Percentiles rank a stretch among this genome's conserved stretches.
These are phyloP conservation scores for Rhagologus leucostigma DNA, from an alignment of 2,113 vertebrate species.

Conservation along the genomic window DNA sequence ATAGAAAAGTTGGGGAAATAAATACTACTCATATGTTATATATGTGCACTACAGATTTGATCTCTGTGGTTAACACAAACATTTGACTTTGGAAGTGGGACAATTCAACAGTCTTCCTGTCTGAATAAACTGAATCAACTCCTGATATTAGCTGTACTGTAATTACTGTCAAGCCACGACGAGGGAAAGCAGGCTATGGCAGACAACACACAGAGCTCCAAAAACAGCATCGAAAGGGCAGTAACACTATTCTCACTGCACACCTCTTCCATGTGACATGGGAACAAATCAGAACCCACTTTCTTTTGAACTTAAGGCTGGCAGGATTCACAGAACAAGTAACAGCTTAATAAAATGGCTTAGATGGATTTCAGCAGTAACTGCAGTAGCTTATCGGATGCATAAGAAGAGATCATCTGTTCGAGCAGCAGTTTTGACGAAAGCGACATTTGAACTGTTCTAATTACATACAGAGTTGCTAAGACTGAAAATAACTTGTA, in stretches of 20 bases:
- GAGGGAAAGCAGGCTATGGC: background rate
- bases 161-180: background rate
- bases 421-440: constrained; percentile 51
- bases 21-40: constrained; percentile 39
- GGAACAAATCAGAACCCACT: constrained; percentile 57
- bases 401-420: constrained; percentile 45
- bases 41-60: constrained; percentile 25
- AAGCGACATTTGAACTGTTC: constrained; percentile 60
- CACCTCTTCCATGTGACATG: constrained; percentile 52
- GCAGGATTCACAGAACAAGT: constrained; percentile 63
- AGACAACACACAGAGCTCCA: background rate
- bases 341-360: constrained; percentile 62
- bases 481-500: constrained; percentile 48
- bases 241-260: background rate
- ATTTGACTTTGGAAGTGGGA: constrained; percentile 28
- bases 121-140: background rate
- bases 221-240: background rate
- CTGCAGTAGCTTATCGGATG: constrained; percentile 57
- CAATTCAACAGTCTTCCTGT: constrained; percentile 9
- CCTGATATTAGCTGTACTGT: background rate
- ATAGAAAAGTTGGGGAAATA: constrained; percentile 63
- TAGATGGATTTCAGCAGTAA: constrained; percentile 60
- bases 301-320: constrained; percentile 30
- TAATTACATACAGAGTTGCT: constrained; percentile 61
- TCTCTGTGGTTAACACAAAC: constrained; percentile 24